A percentile compares a stretch with the other conserved stretches of the same genome.
Conservation (phyloP, 1,140 invertebrate genomes). For the Pseudomyrmex concolor region DNA sequence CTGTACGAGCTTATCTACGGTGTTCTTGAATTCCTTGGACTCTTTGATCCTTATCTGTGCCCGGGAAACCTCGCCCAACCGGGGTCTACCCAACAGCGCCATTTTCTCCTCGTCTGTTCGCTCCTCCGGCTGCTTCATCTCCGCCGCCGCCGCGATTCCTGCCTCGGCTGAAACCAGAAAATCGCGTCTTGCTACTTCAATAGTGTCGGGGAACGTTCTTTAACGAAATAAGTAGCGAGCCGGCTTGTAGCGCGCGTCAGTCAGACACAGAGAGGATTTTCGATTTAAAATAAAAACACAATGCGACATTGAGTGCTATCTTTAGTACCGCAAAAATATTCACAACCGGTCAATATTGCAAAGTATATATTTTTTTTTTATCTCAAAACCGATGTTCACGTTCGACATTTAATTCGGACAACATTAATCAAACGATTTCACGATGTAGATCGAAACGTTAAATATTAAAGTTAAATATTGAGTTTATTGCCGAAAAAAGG, state of each 20-base stretch:
- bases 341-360: too few species aligned
- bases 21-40: slow-evolving; percentile 99
- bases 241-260: slow-evolving; percentile 15
- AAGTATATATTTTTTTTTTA: too few species aligned
- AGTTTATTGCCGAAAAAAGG: too few species aligned
- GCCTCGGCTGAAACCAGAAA: slow-evolving; percentile 85
- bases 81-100: slow-evolving; percentile 95
- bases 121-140: slow-evolving; percentile 88
- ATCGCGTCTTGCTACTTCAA: slow-evolving; percentile 46
- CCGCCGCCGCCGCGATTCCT: slow-evolving; percentile 87
- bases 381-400: too few species aligned
- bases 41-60: slow-evolving; percentile 97
- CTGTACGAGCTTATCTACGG: slow-evolving; percentile 98
- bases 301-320: neutral
- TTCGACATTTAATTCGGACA: too few species aligned
- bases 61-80: slow-evolving; percentile 93
- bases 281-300: neutral
- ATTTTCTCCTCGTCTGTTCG: slow-evolving; percentile 92
- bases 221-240: neutral
- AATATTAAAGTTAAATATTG: too few species aligned
- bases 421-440: too few species aligned
- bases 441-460: too few species aligned
- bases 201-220: neutral
- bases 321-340: neutral
- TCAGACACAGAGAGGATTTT: neutral